Conservation (phyloP, 2,888 invertebrate genomes). For the Anthrax anthrax region DNA sequence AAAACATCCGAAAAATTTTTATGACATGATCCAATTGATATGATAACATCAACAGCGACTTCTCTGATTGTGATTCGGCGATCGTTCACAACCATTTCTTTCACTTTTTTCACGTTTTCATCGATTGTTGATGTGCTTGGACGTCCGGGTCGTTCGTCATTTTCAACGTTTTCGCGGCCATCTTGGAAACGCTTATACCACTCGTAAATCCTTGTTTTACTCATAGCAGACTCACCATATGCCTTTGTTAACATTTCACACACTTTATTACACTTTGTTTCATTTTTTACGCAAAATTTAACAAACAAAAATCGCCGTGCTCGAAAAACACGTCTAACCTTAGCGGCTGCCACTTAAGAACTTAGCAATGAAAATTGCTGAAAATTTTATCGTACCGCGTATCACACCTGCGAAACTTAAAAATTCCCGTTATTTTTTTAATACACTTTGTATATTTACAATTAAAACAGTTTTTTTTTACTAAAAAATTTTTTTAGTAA, state of each 20-base stretch:
- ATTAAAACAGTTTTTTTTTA: no score
- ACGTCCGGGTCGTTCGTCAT: slow-evolving; percentile 1
- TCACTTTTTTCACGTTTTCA: no score
- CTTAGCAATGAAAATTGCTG: not conserved
- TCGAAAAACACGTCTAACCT: not conserved
- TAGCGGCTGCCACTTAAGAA: not conserved
- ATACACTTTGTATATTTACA: no score
- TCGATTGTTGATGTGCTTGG: no score
- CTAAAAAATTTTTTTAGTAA: no score
- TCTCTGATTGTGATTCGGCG: no score
- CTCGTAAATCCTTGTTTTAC: slow-evolving; percentile 1
- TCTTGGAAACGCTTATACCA: slow-evolving; percentile 2
- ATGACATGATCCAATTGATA: no score
- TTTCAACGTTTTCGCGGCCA: not conserved
- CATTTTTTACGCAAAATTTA: not conserved
- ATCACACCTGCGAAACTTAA: no score
- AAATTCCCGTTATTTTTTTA: no score
- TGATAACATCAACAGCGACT: no score
- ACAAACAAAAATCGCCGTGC: slow-evolving; percentile 1
- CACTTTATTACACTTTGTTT: not conserved
- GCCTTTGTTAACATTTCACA: not conserved
- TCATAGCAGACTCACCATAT: slow-evolving; percentile 2
- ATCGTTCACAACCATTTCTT: no score
- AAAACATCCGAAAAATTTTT: no score
- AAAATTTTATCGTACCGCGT: not conserved